Evolutionary conservation across 2,888 invertebrate species (phyloP).

Genomic region (Heliconius erato): DNA sequence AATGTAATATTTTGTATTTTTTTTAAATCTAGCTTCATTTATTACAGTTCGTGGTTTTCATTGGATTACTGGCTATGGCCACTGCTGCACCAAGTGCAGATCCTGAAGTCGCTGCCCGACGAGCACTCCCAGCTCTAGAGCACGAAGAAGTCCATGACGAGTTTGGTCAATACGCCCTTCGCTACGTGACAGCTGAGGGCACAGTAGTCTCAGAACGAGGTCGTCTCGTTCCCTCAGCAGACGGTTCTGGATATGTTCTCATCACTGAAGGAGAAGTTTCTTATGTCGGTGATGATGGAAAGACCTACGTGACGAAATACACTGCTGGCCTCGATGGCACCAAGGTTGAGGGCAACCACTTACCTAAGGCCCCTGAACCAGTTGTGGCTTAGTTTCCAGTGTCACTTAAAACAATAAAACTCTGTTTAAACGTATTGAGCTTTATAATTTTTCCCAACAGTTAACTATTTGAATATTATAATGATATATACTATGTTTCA

Average conservation of each 20-base stretch:
- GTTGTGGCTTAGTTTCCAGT: constrained; percentile 27
- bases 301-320: constrained; percentile 68
- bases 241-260: constrained; percentile 62
- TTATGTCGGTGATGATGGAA: constrained; percentile 67
- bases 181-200: constrained; percentile 69
- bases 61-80: constrained; percentile 57
- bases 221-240: constrained; percentile 59
- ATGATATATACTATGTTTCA: neutral
- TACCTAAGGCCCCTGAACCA: constrained; percentile 55
- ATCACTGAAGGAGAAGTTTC: constrained; percentile 67
- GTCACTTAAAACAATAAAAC: neutral
- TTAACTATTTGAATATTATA: neutral
- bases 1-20: neutral
- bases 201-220: constrained; percentile 64
- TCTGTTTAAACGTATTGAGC: neutral
- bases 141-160: constrained; percentile 67
- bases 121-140: constrained; percentile 56
- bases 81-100: constrained; percentile 56
- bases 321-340: constrained; percentile 65
- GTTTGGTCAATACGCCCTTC: constrained; percentile 63
- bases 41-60: too few relatives aligned
- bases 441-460: neutral
- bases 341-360: constrained; percentile 63
- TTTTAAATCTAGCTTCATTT: too few relatives aligned
- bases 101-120: constrained; percentile 40